Conservation (phyloP, 2,113 vertebrate species). For the Eubucco bourcierii region DNA sequence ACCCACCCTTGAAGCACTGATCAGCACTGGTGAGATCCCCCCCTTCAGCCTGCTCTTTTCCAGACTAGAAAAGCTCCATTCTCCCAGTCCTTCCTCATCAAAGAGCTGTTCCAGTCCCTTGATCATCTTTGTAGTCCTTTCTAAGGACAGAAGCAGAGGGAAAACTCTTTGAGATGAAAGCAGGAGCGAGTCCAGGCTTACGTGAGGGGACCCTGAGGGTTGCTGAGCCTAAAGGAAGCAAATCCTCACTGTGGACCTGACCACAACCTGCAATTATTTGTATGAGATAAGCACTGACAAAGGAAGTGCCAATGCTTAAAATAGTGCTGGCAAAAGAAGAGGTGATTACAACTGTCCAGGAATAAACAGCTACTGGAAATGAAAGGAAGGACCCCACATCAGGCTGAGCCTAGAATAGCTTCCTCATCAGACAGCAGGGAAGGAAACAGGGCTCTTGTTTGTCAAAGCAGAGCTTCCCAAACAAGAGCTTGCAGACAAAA, state of each 20-base stretch:
- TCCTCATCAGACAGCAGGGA: constrained; percentile 23
- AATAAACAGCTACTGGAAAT: constrained; percentile 48
- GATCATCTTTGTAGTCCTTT: no score
- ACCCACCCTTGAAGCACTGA: no score
- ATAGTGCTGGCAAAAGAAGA: constrained; percentile 56
- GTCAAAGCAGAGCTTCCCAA: not conserved
- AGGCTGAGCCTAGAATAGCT: constrained; percentile 44
- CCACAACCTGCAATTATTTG: not conserved
- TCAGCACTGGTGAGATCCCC: no score
- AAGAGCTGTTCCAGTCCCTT: no score
- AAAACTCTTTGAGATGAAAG: not conserved
- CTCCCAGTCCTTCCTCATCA: no score
- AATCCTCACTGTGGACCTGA: not conserved
- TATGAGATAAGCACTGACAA: not conserved
- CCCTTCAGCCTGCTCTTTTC: no score
- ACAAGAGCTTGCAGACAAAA: no score
- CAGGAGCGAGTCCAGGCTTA: not conserved
- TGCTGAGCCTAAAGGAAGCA: constrained; percentile 1
- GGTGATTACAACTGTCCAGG: constrained; percentile 32
- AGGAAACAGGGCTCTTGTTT: not conserved
- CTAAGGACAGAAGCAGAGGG: not conserved
- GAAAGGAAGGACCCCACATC: constrained; percentile 51
- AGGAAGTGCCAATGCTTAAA: constrained; percentile 60
- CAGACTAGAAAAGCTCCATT: no score
- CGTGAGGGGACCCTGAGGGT: not conserved